Conservation (phyloP, 1,140 invertebrate genomes). For the Saccostrea glomerata region DNA sequence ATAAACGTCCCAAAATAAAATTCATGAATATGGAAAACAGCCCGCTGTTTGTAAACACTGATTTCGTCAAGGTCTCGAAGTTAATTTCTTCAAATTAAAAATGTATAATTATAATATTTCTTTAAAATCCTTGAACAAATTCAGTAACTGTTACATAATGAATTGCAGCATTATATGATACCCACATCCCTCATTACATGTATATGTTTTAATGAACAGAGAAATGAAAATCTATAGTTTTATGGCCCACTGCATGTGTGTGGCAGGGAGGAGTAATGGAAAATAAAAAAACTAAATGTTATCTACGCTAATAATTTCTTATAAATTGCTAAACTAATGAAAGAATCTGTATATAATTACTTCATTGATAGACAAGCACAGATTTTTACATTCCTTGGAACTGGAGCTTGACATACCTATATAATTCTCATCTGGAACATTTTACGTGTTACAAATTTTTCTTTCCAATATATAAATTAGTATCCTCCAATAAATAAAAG, state of each 20-base stretch:
- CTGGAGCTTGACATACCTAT: not conserved
- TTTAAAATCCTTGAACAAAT: not conserved
- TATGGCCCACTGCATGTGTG: too few species aligned
- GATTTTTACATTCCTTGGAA: not conserved
- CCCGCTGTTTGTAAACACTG: not conserved
- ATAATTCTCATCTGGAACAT: not conserved
- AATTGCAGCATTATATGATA: not conserved
- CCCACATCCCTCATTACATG: not conserved
- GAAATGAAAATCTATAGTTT: too few species aligned
- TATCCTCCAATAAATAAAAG: not conserved
- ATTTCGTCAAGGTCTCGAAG: not conserved
- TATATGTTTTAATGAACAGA: not conserved
- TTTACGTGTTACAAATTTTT: not conserved
- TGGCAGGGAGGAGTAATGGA: too few species aligned
- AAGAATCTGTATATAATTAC: not conserved
- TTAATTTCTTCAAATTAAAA: too few species aligned
- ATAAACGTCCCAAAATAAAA: not conserved
- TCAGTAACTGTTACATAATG: too few species aligned
- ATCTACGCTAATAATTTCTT: not conserved
- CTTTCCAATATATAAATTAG: not conserved
- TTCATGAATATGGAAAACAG: not conserved
- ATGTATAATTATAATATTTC: not conserved
- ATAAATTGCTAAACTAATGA: not conserved
- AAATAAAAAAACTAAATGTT: too few species aligned
- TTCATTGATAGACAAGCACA: not conserved